These are phyloP conservation scores for Apodemia zela DNA, from an alignment of 2,888 invertebrate genomes.

Conservation along the genomic window DNA sequence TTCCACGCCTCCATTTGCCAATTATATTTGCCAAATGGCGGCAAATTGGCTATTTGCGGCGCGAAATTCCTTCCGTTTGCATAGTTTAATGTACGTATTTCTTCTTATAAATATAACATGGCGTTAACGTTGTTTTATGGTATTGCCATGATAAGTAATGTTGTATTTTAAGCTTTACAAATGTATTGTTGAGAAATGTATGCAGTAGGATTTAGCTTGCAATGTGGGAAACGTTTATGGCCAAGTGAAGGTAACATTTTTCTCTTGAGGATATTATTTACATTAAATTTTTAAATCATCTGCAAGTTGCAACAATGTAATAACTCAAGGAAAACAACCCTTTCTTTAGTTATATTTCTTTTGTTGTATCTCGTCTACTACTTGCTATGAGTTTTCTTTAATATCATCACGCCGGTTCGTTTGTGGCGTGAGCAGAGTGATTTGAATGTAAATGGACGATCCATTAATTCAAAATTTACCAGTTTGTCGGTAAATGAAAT, in stretches of 20 bases:
- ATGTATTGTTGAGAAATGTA: constrained; percentile 10
- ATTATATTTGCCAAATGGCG: constrained; percentile 60
- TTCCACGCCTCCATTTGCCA: constrained; percentile 48
- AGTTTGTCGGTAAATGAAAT: too few species aligned
- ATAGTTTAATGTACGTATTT: constrained; percentile 48
- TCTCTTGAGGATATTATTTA: background rate
- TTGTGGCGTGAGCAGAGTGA: background rate
- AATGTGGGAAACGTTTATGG: background rate
- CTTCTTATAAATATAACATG: constrained; percentile 17
- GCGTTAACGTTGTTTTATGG: constrained; percentile 14
- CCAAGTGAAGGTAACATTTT: background rate
- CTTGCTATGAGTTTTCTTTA: too few species aligned
- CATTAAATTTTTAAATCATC: background rate
- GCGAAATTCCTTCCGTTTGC: constrained; percentile 59
- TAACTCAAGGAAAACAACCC: too few species aligned
- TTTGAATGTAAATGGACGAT: too few species aligned
- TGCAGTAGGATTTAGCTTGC: background rate
- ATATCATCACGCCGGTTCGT: background rate
- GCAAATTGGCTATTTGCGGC: constrained; percentile 63
- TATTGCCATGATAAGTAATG: constrained; percentile 14
- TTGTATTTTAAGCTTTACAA: constrained; percentile 5
- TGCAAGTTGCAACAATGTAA: too few species aligned
- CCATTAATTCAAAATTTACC: too few species aligned
- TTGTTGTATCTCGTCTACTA: too few species aligned
- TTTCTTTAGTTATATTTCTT: too few species aligned